Evolutionary conservation across 2,797 vertebrate genomes (phyloP), one percentile per base, ranked within the genome.

Genomic region (Ptychadena robeensis): DNA sequence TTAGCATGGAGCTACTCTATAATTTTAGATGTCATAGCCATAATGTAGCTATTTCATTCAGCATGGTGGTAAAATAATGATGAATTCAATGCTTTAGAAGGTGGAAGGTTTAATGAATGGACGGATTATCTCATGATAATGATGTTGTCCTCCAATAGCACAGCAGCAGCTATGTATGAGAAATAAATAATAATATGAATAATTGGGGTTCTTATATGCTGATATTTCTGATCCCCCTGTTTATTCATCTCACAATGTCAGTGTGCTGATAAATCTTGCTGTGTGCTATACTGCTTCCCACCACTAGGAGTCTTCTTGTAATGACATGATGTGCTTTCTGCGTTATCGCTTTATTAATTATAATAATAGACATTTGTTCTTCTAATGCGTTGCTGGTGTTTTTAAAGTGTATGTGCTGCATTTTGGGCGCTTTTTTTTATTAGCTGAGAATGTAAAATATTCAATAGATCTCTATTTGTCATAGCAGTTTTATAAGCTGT

Each of bases 251-350:
- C 22, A 37, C 32, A 9, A 32, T 9, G 35, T 10, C n/a, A n/a
- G 22, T n/a, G 9, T 18, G 32, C 65, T 28, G 10, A 10, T 35
- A 35, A n/a, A 22, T 61, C n/a, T 38, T 63, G 34, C 18, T 73
- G 40, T n/a, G 25, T 67, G 63, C 63, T 4, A n/a, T 67, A 32
- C 10, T 27, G 25, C 12, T 53, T 78, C 30, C 63, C 63, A 67
- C 63, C 75, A 78, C 75, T 65, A 78, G 75, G 40, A 30, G 63
- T 64, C 44, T 53, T 22, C 44, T 53, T 22, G 44, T 53, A 53
- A 53, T 53, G 18, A 53, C 15, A 44, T 1, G 22, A 22, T 53
- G 5, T 53, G 44, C 18, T 53, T 22, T 53, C 18, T 53, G 44
- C 44, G 22, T 22, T n/a, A n/a, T 53, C 22, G 15, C 15, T 53